A percentile compares a stretch with the other conserved stretches of the same genome.
Conservation (phyloP, 2,888 invertebrate species). For the Drosophila mulleri region DNA sequence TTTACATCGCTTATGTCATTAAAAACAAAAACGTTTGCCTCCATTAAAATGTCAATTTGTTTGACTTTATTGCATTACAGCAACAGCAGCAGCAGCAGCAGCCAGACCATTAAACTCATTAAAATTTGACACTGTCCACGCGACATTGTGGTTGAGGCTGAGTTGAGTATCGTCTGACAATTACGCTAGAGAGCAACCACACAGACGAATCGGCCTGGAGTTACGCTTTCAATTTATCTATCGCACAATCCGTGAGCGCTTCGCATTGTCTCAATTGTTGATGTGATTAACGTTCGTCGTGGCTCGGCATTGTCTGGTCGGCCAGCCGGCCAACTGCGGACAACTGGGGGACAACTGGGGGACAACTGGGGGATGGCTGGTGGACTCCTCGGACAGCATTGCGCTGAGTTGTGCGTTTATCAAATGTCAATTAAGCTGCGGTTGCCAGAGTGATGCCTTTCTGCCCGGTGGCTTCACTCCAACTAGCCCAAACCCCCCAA, state of each 20-base stretch:
- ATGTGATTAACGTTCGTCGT: slow-evolving; percentile 51
- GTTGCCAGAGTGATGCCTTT: slow-evolving; percentile 54
- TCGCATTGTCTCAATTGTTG: slow-evolving; percentile 34
- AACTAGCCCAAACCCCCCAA: too few species aligned
- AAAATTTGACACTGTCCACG: slow-evolving; percentile 62
- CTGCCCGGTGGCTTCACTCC: background rate
- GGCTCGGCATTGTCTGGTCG: slow-evolving; percentile 19
- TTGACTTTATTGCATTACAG: slow-evolving; percentile 60
- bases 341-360: too few species aligned
- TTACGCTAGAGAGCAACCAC: background rate
- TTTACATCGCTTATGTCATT: slow-evolving; percentile 45
- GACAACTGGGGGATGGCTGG: too few species aligned
- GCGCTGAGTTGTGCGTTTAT: slow-evolving; percentile 60
- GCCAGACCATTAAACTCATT: slow-evolving; percentile 67
- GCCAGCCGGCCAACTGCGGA: background rate
- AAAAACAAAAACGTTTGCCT: slow-evolving; percentile 56
- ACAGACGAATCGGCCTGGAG: slow-evolving; percentile 1
- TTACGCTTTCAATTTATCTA: slow-evolving; percentile 59
- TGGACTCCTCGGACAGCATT: background rate
- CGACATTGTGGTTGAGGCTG: slow-evolving; percentile 29
- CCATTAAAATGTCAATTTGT: slow-evolving; percentile 72
- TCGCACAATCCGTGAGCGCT: slow-evolving; percentile 25
- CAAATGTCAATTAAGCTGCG: slow-evolving; percentile 74
- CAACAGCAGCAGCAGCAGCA: slow-evolving; percentile 26
- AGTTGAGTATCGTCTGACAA: slow-evolving; percentile 25